Evolutionary conservation across 2,113 vertebrate genomes (phyloP), one percentile per base, ranked within the genome.

Genomic region (Scolopax mira): DNA sequence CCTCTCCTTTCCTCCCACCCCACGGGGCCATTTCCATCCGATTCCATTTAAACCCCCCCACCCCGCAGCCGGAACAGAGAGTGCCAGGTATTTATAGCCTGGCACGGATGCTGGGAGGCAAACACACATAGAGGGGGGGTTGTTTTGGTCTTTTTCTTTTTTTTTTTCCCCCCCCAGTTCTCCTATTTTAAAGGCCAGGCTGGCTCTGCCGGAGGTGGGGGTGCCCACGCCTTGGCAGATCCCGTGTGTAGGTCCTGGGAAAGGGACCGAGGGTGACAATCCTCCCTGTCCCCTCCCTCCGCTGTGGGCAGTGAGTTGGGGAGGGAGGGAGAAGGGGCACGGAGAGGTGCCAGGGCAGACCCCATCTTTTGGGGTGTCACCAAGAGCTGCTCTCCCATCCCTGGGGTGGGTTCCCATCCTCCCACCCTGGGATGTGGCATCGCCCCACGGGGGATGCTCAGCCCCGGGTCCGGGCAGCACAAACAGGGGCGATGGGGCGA

Each of bases 81-180:
- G 49, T 33, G 41, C 84, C 0, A 18, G 52, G 49, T 81, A 90
- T 93, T 97, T 74, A 93, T 91, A 92, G 88, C 81, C 66, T 75
- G 85, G 57, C 79, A 37, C 42, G 30, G 89, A 18, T 35, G 61
- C 77, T n/a, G 49, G 9, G 25, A 57, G 39, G 42, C 64, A 62
- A 84, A 49, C 27, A 7, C 14, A 31, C 2, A 0, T 35, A 35
- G 41, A 8, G 46, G 62, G 23, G 70, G 11, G 31, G 22, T 25
- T 73, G 41, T 51, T 73, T 75, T n/a, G 72, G 54, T 72, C 27
- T 27, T 46, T 79, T 64, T 33, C 28, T 27, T 42, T 78, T 62
- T 33, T 33, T 39, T 74, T n/a, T 21, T 27, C 39, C 39, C 6
- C 3, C 18, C 18, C 25, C 5, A 33, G 3, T 71, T 18, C 33